Evolutionary conservation across 2,888 invertebrate species (phyloP).

Genomic region (Himalopsyche tibetana): DNA sequence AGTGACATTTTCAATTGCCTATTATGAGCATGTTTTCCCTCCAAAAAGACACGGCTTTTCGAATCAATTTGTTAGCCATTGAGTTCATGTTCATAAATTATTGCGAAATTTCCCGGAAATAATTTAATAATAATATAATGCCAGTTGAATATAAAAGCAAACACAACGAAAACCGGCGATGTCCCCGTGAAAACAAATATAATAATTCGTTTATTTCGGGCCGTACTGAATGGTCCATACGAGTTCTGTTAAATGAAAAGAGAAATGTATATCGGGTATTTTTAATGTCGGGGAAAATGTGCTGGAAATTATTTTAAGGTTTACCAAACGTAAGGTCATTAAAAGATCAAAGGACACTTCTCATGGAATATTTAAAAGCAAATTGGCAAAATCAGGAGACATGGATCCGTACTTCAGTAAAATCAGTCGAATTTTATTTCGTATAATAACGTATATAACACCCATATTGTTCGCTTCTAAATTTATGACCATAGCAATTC

Average conservation of each 20-base stretch:
- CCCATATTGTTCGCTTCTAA: too few species aligned
- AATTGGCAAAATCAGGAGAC: conserved; percentile 41
- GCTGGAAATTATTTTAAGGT: conserved; percentile 28
- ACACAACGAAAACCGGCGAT: conserved; percentile 34
- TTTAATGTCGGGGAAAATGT: conserved; percentile 24
- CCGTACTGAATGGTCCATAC: not conserved
- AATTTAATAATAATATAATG: conserved; percentile 21
- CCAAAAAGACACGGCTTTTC: conserved; percentile 9
- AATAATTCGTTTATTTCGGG: conserved; percentile 35
- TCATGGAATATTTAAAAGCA: conserved; percentile 38
- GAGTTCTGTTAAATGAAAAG: conserved; percentile 26
- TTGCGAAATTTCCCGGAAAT: conserved; percentile 15
- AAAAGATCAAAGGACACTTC: conserved; percentile 35
- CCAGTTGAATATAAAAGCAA: not conserved
- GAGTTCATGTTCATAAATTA: not conserved
- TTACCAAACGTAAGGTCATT: conserved; percentile 42
- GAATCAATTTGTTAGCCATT: conserved; percentile 4
- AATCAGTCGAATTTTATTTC: conserved; percentile 13
- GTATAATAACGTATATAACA: too few species aligned
- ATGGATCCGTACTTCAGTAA: not conserved
- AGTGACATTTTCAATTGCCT: too few species aligned
- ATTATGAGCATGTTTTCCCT: conserved; percentile 1
- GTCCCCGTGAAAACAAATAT: conserved; percentile 27
- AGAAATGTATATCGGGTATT: not conserved
- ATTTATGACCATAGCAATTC: too few species aligned